phyloP scores from a whole-genome alignment of 2,797 vertebrate species.

The Gymnopithys bicolor region DNA sequence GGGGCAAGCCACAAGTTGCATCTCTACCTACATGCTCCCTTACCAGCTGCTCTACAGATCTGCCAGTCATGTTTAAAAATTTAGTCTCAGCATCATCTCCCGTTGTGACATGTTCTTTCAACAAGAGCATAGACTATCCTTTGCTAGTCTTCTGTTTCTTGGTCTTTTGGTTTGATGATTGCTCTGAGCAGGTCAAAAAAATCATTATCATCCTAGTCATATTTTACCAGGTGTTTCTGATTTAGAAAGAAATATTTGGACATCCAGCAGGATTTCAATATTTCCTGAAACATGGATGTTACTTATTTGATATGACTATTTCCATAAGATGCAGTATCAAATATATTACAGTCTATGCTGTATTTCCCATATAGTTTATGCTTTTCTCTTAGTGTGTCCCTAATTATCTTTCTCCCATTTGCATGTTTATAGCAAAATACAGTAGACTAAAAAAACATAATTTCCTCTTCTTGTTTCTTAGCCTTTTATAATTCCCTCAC shows the following conservation, averaged over 20 bases:
- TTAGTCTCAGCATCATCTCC: background rate
- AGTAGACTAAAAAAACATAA: rapidly evolving
- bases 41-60: background rate
- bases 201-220: background rate
- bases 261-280: background rate
- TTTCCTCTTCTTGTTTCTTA: background rate
- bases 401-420: background rate
- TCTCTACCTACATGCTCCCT: background rate
- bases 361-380: background rate
- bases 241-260: background rate
- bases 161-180: background rate
- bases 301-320: background rate
- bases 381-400: background rate
- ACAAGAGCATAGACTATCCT: background rate
- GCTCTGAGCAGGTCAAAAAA: background rate
- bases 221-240: background rate
- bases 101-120: background rate
- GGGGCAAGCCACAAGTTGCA: background rate
- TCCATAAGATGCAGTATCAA: background rate
- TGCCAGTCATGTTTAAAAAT: background rate
- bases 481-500: background rate
- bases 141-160: background rate
- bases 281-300: background rate
- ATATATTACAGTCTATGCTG: background rate
- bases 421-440: background rate